These are phyloP conservation scores for Aproaerema taeniolella DNA, from an alignment of 2,888 invertebrate genomes.

Conservation along the genomic window DNA sequence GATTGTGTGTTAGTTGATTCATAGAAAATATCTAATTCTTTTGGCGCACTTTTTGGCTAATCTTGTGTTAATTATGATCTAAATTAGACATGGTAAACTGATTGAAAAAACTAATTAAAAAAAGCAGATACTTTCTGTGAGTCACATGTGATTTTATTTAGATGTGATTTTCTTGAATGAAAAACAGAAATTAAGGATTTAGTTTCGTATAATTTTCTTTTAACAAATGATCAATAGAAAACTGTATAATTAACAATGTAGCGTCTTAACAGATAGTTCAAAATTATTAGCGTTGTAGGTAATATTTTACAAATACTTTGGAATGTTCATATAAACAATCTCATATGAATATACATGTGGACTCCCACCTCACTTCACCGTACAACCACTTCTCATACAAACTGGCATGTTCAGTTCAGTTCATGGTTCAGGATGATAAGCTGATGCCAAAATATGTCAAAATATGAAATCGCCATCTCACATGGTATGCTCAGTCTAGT, in stretches of 20 bases:
- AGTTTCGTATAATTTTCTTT: constrained; percentile 78
- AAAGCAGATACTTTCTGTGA: too few relatives aligned
- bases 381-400: constrained; percentile 15
- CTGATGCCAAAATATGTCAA: constrained; percentile 25
- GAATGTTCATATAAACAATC: constrained; percentile 74
- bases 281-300: constrained; percentile 75
- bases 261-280: constrained; percentile 76
- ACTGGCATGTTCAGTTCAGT: constrained; percentile 7
- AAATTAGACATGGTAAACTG: too few relatives aligned
- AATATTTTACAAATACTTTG: constrained; percentile 77
- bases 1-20: too few relatives aligned
- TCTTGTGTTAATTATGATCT: too few relatives aligned
- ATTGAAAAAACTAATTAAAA: too few relatives aligned
- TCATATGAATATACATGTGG: constrained; percentile 59
- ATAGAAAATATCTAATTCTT: too few relatives aligned
- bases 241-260: constrained; percentile 78
- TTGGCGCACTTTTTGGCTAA: too few relatives aligned
- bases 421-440: constrained; percentile 15
- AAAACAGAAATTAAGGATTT: constrained; percentile 61
- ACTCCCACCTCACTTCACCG: constrained; percentile 22
- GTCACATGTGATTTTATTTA: too few relatives aligned
- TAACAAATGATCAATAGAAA: constrained; percentile 79
- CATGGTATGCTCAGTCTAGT: constrained; percentile 29
- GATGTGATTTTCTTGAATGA: constrained; percentile 48
- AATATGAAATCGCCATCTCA: constrained; percentile 26